Conservation (phyloP, 2,797 vertebrate species). For the Squalus acanthias region DNA sequence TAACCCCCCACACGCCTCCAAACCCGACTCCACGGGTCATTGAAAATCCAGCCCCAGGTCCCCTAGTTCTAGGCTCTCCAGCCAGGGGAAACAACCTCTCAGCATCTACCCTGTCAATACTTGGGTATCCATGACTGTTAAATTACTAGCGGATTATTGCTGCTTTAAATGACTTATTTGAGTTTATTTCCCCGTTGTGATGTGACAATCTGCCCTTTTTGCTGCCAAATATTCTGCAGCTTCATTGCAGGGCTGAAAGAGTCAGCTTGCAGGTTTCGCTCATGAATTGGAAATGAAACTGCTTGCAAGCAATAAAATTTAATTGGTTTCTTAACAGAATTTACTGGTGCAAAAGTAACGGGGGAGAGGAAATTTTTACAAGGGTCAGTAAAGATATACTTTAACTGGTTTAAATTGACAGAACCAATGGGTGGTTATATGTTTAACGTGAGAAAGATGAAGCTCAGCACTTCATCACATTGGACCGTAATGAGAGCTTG, state of each 20-base stretch:
- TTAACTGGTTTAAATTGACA: background rate
- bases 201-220: background rate
- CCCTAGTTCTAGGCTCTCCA: background rate
- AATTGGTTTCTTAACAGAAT: background rate
- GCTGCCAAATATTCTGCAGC: background rate
- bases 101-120: background rate
- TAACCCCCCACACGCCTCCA: too few species aligned
- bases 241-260: background rate
- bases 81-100: background rate
- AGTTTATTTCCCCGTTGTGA: background rate
- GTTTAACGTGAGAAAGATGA: background rate
- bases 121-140: background rate
- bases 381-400: background rate
- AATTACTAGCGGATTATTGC: background rate
- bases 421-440: background rate
- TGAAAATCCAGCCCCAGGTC: too few species aligned
- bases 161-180: background rate
- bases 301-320: conserved; percentile 20
- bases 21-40: too few species aligned
- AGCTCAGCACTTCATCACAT: background rate
- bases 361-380: background rate
- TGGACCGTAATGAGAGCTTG: background rate
- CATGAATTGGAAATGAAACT: background rate
- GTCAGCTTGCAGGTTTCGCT: background rate
- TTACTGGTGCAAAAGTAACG: background rate